Percentiles rank a stretch among this genome's conserved stretches.
These are phyloP conservation scores for Mycteria americana DNA, from an alignment of 2,797 vertebrate species.

Conservation along the genomic window DNA sequence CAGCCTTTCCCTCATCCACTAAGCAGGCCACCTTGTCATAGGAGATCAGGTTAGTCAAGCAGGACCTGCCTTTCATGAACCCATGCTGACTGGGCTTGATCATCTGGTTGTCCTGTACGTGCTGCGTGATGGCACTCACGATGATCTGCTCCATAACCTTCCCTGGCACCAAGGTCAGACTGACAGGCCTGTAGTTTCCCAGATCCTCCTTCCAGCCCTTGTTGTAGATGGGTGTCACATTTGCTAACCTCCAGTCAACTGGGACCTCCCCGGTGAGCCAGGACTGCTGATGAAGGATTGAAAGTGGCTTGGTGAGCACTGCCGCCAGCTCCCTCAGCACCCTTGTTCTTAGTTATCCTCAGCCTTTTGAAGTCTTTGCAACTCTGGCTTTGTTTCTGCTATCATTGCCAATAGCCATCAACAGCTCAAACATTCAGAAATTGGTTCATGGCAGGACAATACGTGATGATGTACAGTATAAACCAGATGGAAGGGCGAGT, in stretches of 20 bases:
- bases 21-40: no score
- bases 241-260: background rate
- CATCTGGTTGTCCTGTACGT: no score
- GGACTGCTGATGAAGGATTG: background rate
- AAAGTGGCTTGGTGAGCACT: background rate
- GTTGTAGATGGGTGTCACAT: no score
- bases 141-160: no score
- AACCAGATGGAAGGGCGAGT: background rate
- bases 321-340: background rate
- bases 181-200: no score
- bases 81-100: no score
- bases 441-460: background rate
- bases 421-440: background rate
- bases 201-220: no score
- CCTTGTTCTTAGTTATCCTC: background rate
- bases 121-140: no score
- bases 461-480: background rate
- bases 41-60: no score
- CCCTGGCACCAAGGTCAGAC: no score
- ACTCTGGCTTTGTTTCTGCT: background rate
- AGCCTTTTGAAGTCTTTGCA: background rate
- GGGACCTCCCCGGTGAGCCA: background rate
- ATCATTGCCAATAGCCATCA: background rate
- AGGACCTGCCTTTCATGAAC: no score
- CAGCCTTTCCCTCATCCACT: no score